These are phyloP conservation scores for Fragum sueziense DNA, from an alignment of 2,888 invertebrate species.

Conservation along the genomic window DNA sequence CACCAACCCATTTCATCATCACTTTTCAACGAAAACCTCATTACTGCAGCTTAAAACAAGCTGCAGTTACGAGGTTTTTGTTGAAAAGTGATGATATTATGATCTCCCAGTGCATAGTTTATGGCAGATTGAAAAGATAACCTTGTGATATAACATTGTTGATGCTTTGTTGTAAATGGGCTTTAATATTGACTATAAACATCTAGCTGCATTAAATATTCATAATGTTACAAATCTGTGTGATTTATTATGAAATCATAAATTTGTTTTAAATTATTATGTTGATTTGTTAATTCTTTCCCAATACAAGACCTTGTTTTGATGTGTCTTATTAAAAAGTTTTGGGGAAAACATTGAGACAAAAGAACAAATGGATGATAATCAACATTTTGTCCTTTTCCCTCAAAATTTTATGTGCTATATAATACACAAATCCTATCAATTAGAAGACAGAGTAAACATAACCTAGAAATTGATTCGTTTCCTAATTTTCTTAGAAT, in stretches of 20 bases:
- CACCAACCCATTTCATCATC: no score
- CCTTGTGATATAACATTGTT: slow-evolving; percentile 14
- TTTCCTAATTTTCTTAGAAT: no score
- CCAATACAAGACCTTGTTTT: no score
- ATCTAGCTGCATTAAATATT: slow-evolving; percentile 10
- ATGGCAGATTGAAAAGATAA: slow-evolving; percentile 3
- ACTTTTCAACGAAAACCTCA: no score
- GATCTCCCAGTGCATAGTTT: slow-evolving; percentile 10
- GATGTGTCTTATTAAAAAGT: no score
- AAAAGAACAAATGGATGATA: background rate
- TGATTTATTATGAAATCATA: slow-evolving; percentile 9
- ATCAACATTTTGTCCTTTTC: background rate
- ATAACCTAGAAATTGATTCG: no score
- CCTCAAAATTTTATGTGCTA: background rate
- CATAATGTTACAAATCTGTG: slow-evolving; percentile 15
- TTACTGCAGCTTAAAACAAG: no score
- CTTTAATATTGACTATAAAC: slow-evolving; percentile 3
- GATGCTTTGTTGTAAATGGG: slow-evolving; percentile 11
- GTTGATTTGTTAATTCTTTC: no score
- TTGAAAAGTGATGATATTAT: no score
- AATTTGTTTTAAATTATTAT: background rate
- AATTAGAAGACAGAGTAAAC: no score
- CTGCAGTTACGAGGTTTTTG: no score
- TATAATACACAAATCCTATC: no score
- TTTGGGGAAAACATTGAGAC: background rate